These are phyloP conservation scores for Volucella inanis DNA, from an alignment of 2,888 invertebrate species.

Conservation along the genomic window DNA sequence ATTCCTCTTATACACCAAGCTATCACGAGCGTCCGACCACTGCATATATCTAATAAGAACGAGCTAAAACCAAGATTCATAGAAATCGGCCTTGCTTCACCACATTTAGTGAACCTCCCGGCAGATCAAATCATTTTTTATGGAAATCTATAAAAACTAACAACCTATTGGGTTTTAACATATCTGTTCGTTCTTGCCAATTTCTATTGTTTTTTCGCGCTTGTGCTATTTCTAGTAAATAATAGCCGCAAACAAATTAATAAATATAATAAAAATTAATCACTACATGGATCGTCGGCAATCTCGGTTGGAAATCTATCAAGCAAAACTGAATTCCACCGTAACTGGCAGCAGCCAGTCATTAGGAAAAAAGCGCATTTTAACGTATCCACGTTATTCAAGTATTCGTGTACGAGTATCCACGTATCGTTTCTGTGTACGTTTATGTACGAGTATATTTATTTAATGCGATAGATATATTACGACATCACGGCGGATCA, in stretches of 20 bases:
- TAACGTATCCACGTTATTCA: slow-evolving; percentile 53
- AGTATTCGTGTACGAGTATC: too few species aligned
- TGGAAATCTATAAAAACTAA: too few species aligned
- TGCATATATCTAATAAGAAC: too few species aligned
- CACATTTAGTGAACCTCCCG: too few species aligned
- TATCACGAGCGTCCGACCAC: too few species aligned
- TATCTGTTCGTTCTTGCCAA: not conserved
- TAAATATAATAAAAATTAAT: slow-evolving; percentile 54
- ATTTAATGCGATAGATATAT: slow-evolving; percentile 62
- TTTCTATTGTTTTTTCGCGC: too few species aligned
- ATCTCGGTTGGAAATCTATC: slow-evolving; percentile 61
- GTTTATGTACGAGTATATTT: slow-evolving; percentile 33
- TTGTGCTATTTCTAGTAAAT: not conserved
- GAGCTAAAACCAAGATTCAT: too few species aligned
- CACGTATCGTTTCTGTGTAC: too few species aligned
- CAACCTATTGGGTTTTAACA: not conserved
- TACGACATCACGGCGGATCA: slow-evolving; percentile 68
- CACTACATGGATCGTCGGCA: slow-evolving; percentile 32
- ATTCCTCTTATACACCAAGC: too few species aligned
- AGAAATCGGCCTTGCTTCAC: too few species aligned
- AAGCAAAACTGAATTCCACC: slow-evolving; percentile 59
- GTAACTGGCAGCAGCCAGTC: slow-evolving; percentile 57
- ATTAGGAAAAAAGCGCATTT: slow-evolving; percentile 73
- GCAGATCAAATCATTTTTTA: too few species aligned
- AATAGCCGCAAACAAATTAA: slow-evolving; percentile 35